Base-by-base conservation (phyloP, 2,113 vertebrate genomes). In the Oreotrochilus melanogaster region DNA sequence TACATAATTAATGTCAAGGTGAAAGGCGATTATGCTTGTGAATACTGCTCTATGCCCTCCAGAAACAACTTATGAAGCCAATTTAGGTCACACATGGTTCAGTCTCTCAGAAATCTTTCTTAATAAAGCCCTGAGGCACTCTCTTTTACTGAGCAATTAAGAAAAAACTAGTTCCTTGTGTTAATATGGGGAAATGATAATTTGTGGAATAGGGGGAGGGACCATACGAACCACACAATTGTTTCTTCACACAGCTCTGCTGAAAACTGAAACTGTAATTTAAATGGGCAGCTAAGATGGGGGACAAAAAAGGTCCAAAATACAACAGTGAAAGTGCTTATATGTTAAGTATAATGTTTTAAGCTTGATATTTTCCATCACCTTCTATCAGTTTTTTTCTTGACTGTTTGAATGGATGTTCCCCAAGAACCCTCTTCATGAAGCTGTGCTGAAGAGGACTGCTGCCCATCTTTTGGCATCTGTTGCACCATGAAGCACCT, bases 1-100 rank as follows among this genome's bases (percentile, higher is more conserved):
- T 86, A 94, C 95, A 96, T 97, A 98, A 98, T 98, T 97, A 98
- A 97, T 62, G 89, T 97, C 95, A 98, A 98, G 97, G 97, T 98
- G 91, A 97, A 97, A 97, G 92, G 94, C 0, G 50, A 96, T 97
- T 97, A 97, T 96, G 90, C 82, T 84, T 62, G 74, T 94, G 96
- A 97, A 96, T 84, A 86, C 71, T 87, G 75, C 89, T 97, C 78
- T 93, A 7, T 96, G 83, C 79, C 96, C 92, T 97, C 82, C 85
- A 95, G 97, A 97, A 97, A 97, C 66, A 93, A 92, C 94, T 98
- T 97, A 81, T 82, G 96, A 96, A 94, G 93, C 82, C 96, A 97
- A 95, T 98, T 98, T 97, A 97, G 96, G 96, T 97, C 84, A 96
- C 95, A 97, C 87, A 88, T 93, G 73, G 94, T 95, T 98, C 96